Evolutionary conservation across 2,113 vertebrate genomes (phyloP), one percentile per base, ranked within the genome.

Genomic region (Cryptotis parvus): DNA sequence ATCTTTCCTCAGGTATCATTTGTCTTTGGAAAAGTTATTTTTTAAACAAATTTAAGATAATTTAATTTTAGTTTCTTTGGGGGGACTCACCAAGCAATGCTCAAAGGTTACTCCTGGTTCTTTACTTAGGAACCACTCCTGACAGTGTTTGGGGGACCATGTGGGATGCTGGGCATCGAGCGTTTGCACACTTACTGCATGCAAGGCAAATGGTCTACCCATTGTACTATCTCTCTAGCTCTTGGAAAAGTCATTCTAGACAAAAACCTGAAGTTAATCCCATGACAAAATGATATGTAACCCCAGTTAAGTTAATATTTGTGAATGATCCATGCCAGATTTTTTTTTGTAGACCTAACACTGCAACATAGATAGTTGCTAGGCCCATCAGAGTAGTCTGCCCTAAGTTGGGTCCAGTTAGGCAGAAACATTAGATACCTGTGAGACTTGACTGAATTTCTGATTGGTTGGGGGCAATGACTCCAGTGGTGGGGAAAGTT

Each of bases 11-110:
- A n/a, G n/a, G n/a, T 45, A 93, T 29, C 20, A 11, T 12, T 31
- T 20, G n/a, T 20, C 45, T 85, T 92, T 78, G 79, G 80, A 88
- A 91, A 85, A 26, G 77, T 63, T 88, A 39, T 69, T 90, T 33
- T 87, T 2, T 7, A 61, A 45, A 45, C 6, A 45, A 45, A 45
- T 45, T 45, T 45, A 11, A 45, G 6, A 7, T 45, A 45, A 45
- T 45, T 45, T 45, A 45, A 45, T 45, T 45, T 45, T 45, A 45
- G 43, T 45, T 45, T 45, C 11, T 45, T 45, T 45, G 43, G 43
- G 43, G 43, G 43, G 43, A 6, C 43, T 7, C 43, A 45, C 43
- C 43, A 6, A 45, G 43, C 43, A 45, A 45, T 45, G 43, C 43
- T 45, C 43, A 45, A 11, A 11, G 43, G 43, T 45, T 45, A 45